Base-by-base conservation (phyloP, 2,888 invertebrate genomes). In the Priocnemis perturbator region DNA sequence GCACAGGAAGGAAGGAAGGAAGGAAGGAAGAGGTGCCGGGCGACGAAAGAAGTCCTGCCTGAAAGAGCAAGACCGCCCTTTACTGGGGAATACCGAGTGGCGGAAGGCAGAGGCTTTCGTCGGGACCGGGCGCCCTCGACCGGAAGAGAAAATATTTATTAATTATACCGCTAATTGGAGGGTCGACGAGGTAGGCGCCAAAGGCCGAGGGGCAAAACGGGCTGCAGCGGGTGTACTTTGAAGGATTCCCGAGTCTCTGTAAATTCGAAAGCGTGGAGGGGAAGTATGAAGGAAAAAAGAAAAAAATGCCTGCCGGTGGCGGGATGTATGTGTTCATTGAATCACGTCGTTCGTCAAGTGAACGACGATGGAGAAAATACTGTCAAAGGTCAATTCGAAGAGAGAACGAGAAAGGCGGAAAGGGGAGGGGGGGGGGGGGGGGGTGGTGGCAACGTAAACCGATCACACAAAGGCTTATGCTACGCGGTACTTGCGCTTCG, bases 131-230 rank as follows among this genome's bases (percentile, higher is more conserved):
- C 55, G 64, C 57, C 73, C 73, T 76, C 66, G 60, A 64, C 74
- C 65, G 69, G 65, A 72, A 77, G 77, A 69, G 74, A 79, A 82
- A 85, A 83, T 83, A 81, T 83, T 83, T 83, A 83, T 85, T 83
- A 85, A 85, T 86, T 83, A 83, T 76, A 71, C 64, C 74, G 74
- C 79, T 81, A 81, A 78, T 81, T 81, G 74, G 78, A 74, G 73
- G 76, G 79, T 73, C 37, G 48, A 30, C 65, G 67, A 64, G 69
- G 45, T 45, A 57, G 60, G 66, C 62, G 64, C 61, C 71, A 74
- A 78, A 76, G 69, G 71, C 63, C 73, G 59, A 44, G 61, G 30
- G 57, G 56, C 30, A 60, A 64, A 60, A 55, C 21, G 47, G 30
- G 56, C 15, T 50, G 30, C 21, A 37, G 17, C 23, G 26, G 21